Base-by-base conservation (phyloP, 2,113 vertebrate species). In the Calonectris borealis region DNA sequence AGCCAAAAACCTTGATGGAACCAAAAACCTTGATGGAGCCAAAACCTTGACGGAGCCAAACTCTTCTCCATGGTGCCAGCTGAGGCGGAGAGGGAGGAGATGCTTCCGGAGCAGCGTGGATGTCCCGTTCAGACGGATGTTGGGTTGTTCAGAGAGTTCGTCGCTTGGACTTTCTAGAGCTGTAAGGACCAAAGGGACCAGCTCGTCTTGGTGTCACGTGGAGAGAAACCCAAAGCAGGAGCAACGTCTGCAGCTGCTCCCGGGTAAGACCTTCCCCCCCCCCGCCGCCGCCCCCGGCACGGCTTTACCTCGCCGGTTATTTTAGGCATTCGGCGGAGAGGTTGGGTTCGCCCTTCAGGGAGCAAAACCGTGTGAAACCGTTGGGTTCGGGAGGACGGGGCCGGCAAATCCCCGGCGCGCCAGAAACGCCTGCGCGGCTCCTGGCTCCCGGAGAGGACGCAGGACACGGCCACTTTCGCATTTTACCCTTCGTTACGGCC, bases 101-200 rank as follows among this genome's bases (percentile, higher is more conserved):
- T 29, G 38, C 29, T 27, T 22, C 31, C 24, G 25, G 61, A 66
- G 14, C 38, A 10, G 2, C 11, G 3, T 4, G 49, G 77, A 8
- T 13, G 48, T 29, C 61, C 31, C 7, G 11, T 13, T 54, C 24
- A 5, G 8, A 5, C 0, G 7, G n/a, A n/a, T n/a, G n/a, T n/a
- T n/a, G n/a, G n/a, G 38, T 11, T 22, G 32, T 46, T 13, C 4
- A 29, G 61, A 17, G 49, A n/a, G 19, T 26, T 38, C 1, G 1
- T 16, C 16, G 38, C 15, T 75, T 7, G 8, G 9, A 18, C 49
- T 22, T 66, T 16, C 49, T 6, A 6, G 38, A 66, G 38, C 61
- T n/a, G 14, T 6, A 6, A 29, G 38, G 78, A 66, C 10, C 62
- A 29, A 66, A 36, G 62, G 49, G 32, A 24, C 32, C 32, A 2